These are phyloP conservation scores for Microctonus aethiopoides DNA, from an alignment of 2,888 invertebrate species.

Conservation along the genomic window DNA sequence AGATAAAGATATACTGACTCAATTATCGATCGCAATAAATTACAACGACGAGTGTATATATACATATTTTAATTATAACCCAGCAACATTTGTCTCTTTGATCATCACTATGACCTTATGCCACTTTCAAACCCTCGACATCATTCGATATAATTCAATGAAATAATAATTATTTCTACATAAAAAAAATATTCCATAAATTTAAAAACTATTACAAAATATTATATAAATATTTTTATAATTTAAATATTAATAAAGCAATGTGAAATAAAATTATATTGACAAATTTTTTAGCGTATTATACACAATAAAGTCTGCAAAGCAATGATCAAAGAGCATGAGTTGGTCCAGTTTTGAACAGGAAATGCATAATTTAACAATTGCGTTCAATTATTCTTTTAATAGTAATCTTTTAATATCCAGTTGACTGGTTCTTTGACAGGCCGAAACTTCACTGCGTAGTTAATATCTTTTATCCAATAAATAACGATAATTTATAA, in stretches of 20 bases:
- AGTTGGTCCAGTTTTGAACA: conserved; percentile 49
- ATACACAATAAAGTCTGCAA: neutral
- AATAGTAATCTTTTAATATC: conserved; percentile 38
- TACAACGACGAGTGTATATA: no score
- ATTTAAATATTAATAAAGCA: no score
- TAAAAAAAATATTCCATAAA: neutral
- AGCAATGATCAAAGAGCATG: neutral
- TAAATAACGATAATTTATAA: neutral
- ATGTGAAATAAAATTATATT: no score
- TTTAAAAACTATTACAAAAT: no score
- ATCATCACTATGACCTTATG: neutral
- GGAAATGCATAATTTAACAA: conserved; percentile 64
- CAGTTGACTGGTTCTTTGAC: conserved; percentile 44
- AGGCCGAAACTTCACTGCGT: conserved; percentile 46
- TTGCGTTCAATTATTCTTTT: conserved; percentile 62
- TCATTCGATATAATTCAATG: no score
- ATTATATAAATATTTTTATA: no score
- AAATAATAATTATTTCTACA: neutral
- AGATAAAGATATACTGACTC: no score
- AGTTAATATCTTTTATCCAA: neutral
- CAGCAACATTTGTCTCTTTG: neutral
- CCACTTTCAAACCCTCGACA: neutral
- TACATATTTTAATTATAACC: neutral
- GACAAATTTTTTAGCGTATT: neutral
- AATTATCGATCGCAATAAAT: no score